phyloP scores from a whole-genome alignment of 2,797 vertebrate genomes.

The Coregonus ussuriensis region DNA sequence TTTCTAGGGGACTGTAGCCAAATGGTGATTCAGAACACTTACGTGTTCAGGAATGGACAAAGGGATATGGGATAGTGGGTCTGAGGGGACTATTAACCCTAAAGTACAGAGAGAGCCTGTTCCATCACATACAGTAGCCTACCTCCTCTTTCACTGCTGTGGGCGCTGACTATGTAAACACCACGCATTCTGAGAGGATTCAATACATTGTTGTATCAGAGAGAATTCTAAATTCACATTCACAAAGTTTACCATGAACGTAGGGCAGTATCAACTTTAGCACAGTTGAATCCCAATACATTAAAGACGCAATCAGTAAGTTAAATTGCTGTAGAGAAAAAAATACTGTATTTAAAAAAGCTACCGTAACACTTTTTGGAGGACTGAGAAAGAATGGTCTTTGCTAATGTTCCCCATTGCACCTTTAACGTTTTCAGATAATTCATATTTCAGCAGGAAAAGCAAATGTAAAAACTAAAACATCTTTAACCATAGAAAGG shows the following conservation, averaged over 20 bases:
- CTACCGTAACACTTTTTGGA: not conserved
- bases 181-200: slow-evolving; percentile 8
- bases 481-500: not conserved
- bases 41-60: slow-evolving; percentile 42
- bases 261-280: not conserved
- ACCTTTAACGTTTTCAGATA: not conserved
- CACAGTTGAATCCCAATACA: no score
- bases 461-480: not conserved
- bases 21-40: slow-evolving; percentile 53
- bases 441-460: not conserved
- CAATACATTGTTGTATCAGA: slow-evolving; percentile 1
- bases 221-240: not conserved
- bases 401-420: not conserved
- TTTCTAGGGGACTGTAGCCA: slow-evolving; percentile 58
- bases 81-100: not conserved
- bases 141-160: not conserved
- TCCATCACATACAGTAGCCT: not conserved
- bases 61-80: slow-evolving; percentile 6
- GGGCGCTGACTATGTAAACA: not conserved
- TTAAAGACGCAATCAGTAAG: no score
- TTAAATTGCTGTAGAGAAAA: no score
- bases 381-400: not conserved
- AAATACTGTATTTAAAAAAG: not conserved
- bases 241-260: not conserved
- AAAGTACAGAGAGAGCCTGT: slow-evolving; percentile 11